phyloP scores from a whole-genome alignment of 2,888 invertebrate species.

The Parnassius smintheus region DNA sequence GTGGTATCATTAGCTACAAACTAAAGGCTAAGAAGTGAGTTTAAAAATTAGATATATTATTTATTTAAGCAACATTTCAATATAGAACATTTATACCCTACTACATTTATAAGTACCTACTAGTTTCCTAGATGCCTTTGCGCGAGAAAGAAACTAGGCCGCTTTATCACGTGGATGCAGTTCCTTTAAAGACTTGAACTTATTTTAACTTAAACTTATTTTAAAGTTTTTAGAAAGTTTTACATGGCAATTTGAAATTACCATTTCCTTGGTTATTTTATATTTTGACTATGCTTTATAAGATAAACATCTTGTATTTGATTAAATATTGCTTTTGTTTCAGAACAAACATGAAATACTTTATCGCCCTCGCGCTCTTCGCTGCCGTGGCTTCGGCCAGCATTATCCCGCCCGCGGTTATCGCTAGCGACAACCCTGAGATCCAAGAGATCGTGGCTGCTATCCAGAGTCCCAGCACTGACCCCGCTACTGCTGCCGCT shows the following conservation, averaged over 20 bases:
- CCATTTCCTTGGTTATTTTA: no score
- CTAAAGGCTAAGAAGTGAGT: background rate
- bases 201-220: no score
- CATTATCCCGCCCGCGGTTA: constrained; percentile 31
- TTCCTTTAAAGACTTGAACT: no score
- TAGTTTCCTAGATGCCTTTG: no score
- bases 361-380: background rate
- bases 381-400: constrained; percentile 30
- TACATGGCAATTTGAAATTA: no score
- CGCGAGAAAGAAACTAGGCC: no score
- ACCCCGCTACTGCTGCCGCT: constrained; percentile 42
- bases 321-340: background rate
- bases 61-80: constrained; percentile 8
- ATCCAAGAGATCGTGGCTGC: constrained; percentile 40
- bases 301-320: no score
- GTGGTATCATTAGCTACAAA: background rate
- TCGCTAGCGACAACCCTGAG: constrained; percentile 41
- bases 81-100: no score
- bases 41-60: background rate
- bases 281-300: no score
- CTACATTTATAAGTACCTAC: no score
- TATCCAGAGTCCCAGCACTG: constrained; percentile 44
- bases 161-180: no score
- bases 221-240: no score
- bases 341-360: constrained; percentile 10